These are phyloP conservation scores for Ligdia adustata DNA, from an alignment of 2,888 invertebrate species.

Conservation along the genomic window DNA sequence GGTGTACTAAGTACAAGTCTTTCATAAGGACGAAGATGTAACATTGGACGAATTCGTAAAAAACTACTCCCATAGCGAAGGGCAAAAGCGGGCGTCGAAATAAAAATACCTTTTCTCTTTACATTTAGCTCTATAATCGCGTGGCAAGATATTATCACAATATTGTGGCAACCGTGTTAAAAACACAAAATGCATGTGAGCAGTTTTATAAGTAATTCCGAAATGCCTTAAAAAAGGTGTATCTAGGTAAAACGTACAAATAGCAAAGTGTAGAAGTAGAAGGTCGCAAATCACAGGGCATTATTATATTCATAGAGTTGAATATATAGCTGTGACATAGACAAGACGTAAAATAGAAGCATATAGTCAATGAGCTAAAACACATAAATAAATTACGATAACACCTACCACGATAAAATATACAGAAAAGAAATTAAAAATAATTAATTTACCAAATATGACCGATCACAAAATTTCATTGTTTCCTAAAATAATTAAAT, in stretches of 20 bases:
- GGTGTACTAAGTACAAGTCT: slow-evolving; percentile 81
- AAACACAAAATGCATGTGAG: slow-evolving; percentile 57
- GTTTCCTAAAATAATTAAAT: slow-evolving; percentile 61
- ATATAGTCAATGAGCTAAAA: slow-evolving; percentile 57
- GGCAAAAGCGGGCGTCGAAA: slow-evolving; percentile 59
- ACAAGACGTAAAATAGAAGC: slow-evolving; percentile 40
- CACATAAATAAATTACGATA: slow-evolving; percentile 60
- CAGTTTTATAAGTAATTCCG: slow-evolving; percentile 45
- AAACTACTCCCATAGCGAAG: slow-evolving; percentile 51
- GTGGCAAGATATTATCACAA: slow-evolving; percentile 82
- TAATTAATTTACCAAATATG: slow-evolving; percentile 66
- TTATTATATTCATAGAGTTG: slow-evolving; percentile 46
- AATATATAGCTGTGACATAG: slow-evolving; percentile 49
- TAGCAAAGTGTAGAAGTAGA: slow-evolving; percentile 36
- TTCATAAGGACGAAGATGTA: slow-evolving; percentile 81
- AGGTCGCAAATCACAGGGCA: slow-evolving; percentile 42
- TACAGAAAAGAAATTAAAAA: slow-evolving; percentile 73
- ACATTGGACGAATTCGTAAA: slow-evolving; percentile 77
- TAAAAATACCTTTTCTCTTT: slow-evolving; percentile 49
- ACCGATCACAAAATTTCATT: slow-evolving; percentile 69
- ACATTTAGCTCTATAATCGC: slow-evolving; percentile 40
- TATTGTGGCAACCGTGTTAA: slow-evolving; percentile 59
- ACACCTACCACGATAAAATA: slow-evolving; percentile 68
- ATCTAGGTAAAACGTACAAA: slow-evolving; percentile 39
- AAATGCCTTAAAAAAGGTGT: slow-evolving; percentile 42